Evolutionary conservation across 2,888 invertebrate species (phyloP), one percentile per base, ranked within the genome.

Genomic region (Phymatocera aterrima): DNA sequence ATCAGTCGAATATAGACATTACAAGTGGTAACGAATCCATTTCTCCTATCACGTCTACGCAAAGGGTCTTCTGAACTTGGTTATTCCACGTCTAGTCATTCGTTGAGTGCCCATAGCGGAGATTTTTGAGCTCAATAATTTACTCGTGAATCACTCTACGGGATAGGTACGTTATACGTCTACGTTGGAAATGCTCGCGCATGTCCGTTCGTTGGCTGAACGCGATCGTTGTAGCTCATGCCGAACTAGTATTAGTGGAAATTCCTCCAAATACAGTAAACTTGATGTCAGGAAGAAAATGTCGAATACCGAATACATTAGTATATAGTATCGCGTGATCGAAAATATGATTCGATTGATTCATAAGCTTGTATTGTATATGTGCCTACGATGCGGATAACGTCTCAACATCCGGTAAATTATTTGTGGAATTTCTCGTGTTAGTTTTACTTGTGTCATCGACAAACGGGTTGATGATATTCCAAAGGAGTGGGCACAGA

Each of bases 381-480:
- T n/a, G n/a, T 21, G 24, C 10, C 18, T 18, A 18, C 48, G 18
- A 18, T 15, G 18, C 48, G 15, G 24, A 21, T 18, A 24, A 54
- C 10, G 21, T 12, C 15, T 57, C 28, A 1, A 40, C 4, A 40
- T 1, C 3, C 3, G 3, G 46, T 4, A 57, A 28, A 21, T 57
- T 28, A 57, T 28, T 12, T 28, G 40, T 40, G 5, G 15, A 28
- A 57, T 57, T 60, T 60, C 43, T 68, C 43, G 31, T 51, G n/a
- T 34, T 31, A 51, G 72, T 34, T 31, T 34, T 18, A 51, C 72
- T 46, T 51, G 72, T 72, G 72, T 72, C 72, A 72, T 72, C 72
- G 72, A 31, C 34, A 28, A 24, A 68, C 8, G 46, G 21, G 68
- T 46, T 15, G 21, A n/a, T n/a, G 46, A 12, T 40, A 15, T 24